Conservation (phyloP, 2,888 invertebrate genomes). For the Drosophila peninsularis region DNA sequence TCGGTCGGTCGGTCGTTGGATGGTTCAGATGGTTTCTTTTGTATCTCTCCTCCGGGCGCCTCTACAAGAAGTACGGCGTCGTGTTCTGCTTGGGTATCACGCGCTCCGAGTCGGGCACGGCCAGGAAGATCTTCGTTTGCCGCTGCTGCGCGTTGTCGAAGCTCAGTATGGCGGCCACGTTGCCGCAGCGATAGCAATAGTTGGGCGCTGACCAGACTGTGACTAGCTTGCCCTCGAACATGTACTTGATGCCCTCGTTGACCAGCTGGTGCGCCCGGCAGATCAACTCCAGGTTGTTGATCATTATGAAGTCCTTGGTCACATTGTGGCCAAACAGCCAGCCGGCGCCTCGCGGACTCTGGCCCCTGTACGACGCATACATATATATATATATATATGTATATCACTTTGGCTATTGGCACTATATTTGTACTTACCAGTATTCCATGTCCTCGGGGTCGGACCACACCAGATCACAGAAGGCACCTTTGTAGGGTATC, state of each 20-base stretch:
- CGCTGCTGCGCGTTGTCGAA: constrained; percentile 92
- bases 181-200: constrained; percentile 99
- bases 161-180: constrained; percentile 97
- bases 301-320: constrained; percentile 96
- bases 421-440: constrained; percentile 87
- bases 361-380: constrained; percentile 86
- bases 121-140: constrained; percentile 94
- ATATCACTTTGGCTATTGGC: no score
- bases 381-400: no score
- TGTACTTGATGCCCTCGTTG: constrained; percentile 99
- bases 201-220: constrained; percentile 99
- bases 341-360: constrained; percentile 98
- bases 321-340: constrained; percentile 98
- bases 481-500: constrained; percentile 99
- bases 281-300: constrained; percentile 96
- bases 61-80: constrained; percentile 98
- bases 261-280: constrained; percentile 99
- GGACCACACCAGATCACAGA: constrained; percentile 99
- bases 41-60: no score
- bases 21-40: background rate
- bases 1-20: constrained; percentile 15
- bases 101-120: constrained; percentile 97
- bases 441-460: constrained; percentile 98
- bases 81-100: constrained; percentile 96
- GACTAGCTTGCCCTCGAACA: constrained; percentile 98